Evolutionary conservation across 2,888 invertebrate genomes (phyloP), one percentile per base, ranked within the genome.

Genomic region (Vesta saturnalis): DNA sequence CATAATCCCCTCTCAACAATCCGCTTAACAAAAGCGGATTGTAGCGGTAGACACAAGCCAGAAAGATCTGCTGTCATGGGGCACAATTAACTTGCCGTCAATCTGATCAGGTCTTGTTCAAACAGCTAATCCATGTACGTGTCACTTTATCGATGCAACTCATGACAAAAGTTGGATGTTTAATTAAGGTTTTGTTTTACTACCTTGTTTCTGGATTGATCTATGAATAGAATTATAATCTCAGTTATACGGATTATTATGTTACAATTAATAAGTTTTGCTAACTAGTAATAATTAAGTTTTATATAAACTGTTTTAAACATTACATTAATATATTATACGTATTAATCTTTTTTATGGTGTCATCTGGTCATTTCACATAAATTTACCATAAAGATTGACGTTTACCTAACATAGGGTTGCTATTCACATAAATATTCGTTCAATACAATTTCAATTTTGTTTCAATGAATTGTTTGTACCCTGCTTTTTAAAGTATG

Each of bases 61-160:
- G 64, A 59, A 63, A 63, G 70, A 73, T 74, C 72, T 72, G 73
- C 74, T 79, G 81, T 80, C 81, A 80, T 79, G 81, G 74, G 80
- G 81, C 80, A 81, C 82, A 82, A 82, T 82, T 82, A 82, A 82
- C 81, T 82, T 79, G 79, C 80, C 81, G 82, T 82, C 82, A 81
- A 82, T 82, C 82, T 79, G 80, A 82, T 82, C 80, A 78, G 74
- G 77, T 78, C 78, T 78, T 80, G 80, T 80, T 80, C 81, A 81
- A 81, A 81, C 80, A 77, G 79, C 79, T 81, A 81, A 82, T 79
- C 81, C 80, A 74, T 79, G 81, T 81, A 81, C 80, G 79, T 80
- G 81, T 80, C 81, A 78, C 80, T 77, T 78, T 60, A 61, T 64
- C 60, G 66, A 69, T 72, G 52, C 67, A 69, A 23, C 70, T 68